Percentiles rank a stretch among this genome's conserved stretches.
Evolutionary conservation across 1,140 invertebrate genomes (phyloP).

Genomic region (Hylyphantes graminicola): DNA sequence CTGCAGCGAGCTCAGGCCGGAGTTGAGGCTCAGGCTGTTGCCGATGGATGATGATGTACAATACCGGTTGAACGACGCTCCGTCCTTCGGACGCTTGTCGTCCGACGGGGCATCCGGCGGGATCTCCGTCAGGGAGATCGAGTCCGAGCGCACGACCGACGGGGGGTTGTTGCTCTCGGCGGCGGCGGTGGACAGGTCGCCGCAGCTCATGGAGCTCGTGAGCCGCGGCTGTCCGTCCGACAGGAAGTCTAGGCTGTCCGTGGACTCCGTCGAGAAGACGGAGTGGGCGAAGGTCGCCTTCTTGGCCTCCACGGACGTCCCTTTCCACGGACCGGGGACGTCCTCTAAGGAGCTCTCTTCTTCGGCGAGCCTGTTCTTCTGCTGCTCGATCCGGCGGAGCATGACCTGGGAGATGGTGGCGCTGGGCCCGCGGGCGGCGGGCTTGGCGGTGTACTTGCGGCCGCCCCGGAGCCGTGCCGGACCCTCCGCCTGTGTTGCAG

Average conservation of each 20-base stretch:
- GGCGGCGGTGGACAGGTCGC: constrained; percentile 51
- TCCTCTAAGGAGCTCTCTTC: not conserved
- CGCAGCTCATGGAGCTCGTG: constrained; percentile 59
- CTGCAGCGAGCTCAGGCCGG: constrained; percentile 53
- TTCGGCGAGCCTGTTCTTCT: not conserved
- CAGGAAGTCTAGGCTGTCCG: constrained; percentile 59
- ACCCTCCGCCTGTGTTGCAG: constrained; percentile 75
- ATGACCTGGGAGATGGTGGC: constrained; percentile 47
- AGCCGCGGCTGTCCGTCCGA: constrained; percentile 60
- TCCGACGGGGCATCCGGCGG: constrained; percentile 33
- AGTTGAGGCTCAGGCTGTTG: constrained; percentile 55
- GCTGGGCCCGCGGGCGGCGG: constrained; percentile 28
- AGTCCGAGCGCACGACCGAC: constrained; percentile 40
- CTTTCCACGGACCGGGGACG: constrained; percentile 18
- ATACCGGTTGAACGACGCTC: constrained; percentile 37
- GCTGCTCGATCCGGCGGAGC: constrained; percentile 50
- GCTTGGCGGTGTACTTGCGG: constrained; percentile 20
- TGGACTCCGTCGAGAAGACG: constrained; percentile 60
- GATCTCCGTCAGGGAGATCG: constrained; percentile 57
- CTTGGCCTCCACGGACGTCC: not conserved
- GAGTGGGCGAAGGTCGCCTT: constrained; percentile 51
- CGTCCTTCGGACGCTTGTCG: constrained; percentile 33
- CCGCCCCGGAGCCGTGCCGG: constrained; percentile 22
- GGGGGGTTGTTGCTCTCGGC: constrained; percentile 15
- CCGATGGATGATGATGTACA: constrained; percentile 33